These are phyloP conservation scores for Drosophila arizonae DNA, from an alignment of 1,140 invertebrate species.

Conservation along the genomic window DNA sequence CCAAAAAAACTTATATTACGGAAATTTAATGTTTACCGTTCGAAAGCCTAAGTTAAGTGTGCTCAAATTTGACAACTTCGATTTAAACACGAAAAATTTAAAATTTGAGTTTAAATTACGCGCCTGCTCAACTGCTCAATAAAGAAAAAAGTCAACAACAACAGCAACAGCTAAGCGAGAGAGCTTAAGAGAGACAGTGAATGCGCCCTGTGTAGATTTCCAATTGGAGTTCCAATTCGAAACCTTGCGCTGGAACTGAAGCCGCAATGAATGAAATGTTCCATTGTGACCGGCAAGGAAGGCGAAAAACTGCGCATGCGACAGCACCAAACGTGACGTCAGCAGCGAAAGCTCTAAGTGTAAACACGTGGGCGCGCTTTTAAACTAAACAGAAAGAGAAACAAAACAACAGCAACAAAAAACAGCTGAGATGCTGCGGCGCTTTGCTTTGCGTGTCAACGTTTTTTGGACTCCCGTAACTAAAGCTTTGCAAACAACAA, in stretches of 20 bases:
- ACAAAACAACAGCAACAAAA: background rate
- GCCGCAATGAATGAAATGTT: slow-evolving; percentile 42
- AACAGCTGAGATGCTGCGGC: slow-evolving; percentile 8
- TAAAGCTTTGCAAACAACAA: slow-evolving; percentile 14
- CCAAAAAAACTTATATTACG: background rate
- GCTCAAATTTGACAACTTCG: background rate
- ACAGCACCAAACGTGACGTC: slow-evolving; percentile 22
- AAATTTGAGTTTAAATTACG: slow-evolving; percentile 1
- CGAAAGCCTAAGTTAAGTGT: background rate
- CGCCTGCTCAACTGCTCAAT: slow-evolving; percentile 20
- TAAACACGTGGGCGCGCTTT: slow-evolving; percentile 2
- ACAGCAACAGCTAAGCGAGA: background rate
- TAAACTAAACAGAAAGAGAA: background rate
- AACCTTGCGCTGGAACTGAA: slow-evolving; percentile 28
- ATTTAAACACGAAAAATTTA: background rate
- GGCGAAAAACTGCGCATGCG: slow-evolving; percentile 6
- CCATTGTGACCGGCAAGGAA: slow-evolving; percentile 16
- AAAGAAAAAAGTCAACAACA: background rate
- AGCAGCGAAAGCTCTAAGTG: slow-evolving; percentile 11
- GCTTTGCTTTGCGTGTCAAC: slow-evolving; percentile 19
- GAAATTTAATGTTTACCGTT: background rate
- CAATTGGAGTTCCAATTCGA: slow-evolving; percentile 37
- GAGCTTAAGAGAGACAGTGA: background rate
- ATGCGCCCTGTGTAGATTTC: background rate
- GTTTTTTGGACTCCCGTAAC: background rate